A percentile compares a stretch with the other conserved stretches of the same genome.
Evolutionary conservation across 2,888 invertebrate genomes (phyloP).

Genomic region (Drosophila ochracea): DNA sequence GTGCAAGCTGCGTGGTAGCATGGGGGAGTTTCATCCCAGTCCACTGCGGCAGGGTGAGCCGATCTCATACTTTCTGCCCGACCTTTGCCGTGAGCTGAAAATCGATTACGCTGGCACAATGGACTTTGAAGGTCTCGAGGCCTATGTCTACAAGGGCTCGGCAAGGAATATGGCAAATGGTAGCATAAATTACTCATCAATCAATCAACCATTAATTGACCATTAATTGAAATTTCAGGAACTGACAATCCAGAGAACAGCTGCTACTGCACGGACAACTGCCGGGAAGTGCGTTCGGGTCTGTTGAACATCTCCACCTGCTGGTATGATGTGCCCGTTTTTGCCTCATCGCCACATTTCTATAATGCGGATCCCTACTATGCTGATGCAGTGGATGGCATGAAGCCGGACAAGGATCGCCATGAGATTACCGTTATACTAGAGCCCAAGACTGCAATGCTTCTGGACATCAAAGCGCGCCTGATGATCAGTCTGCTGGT

Average conservation of each 20-base stretch:
- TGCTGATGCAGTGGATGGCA: conserved; percentile 88
- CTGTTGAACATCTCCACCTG: conserved; percentile 91
- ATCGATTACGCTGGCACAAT: conserved; percentile 88
- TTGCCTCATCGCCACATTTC: conserved; percentile 94
- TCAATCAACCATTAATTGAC: neutral
- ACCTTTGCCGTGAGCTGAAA: conserved; percentile 90
- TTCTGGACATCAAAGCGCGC: conserved; percentile 90
- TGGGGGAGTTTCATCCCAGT: conserved; percentile 92
- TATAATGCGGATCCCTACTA: conserved; percentile 90
- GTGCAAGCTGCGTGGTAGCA: conserved; percentile 90
- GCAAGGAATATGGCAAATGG: conserved; percentile 89
- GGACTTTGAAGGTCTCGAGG: conserved; percentile 87
- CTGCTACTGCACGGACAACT: conserved; percentile 89
- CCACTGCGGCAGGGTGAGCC: conserved; percentile 86
- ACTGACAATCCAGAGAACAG: conserved; percentile 87
- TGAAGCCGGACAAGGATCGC: conserved; percentile 88
- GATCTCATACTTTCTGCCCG: conserved; percentile 90
- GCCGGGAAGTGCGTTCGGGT: conserved; percentile 89
- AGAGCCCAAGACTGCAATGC: conserved; percentile 91
- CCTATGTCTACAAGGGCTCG: conserved; percentile 89
- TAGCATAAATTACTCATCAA: conserved; percentile 58
- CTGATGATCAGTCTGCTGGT: conserved; percentile 91
- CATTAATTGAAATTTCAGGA: conserved; percentile 83
- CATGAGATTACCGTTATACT: conserved; percentile 91
- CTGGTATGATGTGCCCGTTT: conserved; percentile 91